Evolutionary conservation across 2,797 vertebrate genomes (phyloP).

Genomic region (Tamandua tetradactyla): DNA sequence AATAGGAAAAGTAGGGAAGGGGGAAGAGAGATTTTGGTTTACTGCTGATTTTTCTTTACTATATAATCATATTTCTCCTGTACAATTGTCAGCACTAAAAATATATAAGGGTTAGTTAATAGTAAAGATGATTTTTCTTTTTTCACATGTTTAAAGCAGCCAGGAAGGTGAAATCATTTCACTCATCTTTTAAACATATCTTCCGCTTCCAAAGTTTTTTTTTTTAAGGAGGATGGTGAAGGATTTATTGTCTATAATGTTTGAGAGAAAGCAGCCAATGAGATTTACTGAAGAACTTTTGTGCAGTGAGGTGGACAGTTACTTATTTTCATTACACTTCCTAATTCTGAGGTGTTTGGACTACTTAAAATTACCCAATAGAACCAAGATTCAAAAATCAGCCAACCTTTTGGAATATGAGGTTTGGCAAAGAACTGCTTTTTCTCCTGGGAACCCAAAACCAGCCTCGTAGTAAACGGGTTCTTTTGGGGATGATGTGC

Average conservation of each 20-base stretch:
- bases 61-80: constrained; percentile 22
- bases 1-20: neutral
- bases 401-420: neutral
- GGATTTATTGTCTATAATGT: neutral
- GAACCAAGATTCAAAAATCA: neutral
- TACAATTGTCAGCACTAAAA: constrained; percentile 36
- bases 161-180: constrained; percentile 16
- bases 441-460: constrained; percentile 8
- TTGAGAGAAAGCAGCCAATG: neutral
- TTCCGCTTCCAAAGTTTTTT: neutral
- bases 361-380: neutral
- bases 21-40: neutral
- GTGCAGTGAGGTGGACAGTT: neutral
- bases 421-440: neutral
- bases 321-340: neutral
- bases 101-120: constrained; percentile 4
- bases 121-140: constrained; percentile 28
- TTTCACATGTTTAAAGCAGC: neutral
- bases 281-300: neutral
- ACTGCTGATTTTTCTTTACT: constrained; percentile 3
- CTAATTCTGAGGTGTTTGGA: neutral
- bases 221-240: neutral
- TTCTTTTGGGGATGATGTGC: neutral
- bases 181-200: neutral
- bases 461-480: neutral